These are phyloP conservation scores for Calliphora vicina DNA, from an alignment of 1,140 invertebrate genomes.

Conservation along the genomic window DNA sequence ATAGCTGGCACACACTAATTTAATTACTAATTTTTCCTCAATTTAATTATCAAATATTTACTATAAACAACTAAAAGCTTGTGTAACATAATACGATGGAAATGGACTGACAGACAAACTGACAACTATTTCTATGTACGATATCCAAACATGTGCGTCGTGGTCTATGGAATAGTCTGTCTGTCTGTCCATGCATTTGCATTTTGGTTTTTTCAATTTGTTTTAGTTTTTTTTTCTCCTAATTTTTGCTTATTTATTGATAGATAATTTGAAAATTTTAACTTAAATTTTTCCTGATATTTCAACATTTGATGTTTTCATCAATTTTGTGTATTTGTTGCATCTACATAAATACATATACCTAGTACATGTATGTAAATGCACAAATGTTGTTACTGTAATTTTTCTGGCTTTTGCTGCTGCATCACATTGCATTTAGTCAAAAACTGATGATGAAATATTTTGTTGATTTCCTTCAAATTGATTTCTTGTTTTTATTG, in stretches of 20 bases:
- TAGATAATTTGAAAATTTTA: background rate
- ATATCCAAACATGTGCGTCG: no score
- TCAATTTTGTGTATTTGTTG: background rate
- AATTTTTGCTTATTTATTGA: background rate
- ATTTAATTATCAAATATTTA: no score
- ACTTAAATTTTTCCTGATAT: background rate
- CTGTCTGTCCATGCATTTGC: no score
- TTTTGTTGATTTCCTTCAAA: background rate
- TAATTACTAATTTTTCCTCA: no score
- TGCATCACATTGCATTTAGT: background rate
- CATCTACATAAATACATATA: background rate
- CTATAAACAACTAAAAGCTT: no score
- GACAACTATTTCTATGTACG: no score
- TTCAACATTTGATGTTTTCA: background rate
- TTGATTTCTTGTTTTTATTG: background rate
- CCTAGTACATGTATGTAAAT: background rate
- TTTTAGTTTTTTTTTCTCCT: background rate
- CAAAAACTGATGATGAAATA: background rate
- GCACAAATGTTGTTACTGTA: no score
- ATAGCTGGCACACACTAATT: no score
- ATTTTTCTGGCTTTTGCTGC: no score
- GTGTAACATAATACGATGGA: no score
- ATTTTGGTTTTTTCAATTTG: background rate
- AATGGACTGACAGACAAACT: no score
- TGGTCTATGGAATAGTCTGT: no score